Evolutionary conservation across 1,140 invertebrate genomes (phyloP).

Genomic region (Lepidostoma basale): DNA sequence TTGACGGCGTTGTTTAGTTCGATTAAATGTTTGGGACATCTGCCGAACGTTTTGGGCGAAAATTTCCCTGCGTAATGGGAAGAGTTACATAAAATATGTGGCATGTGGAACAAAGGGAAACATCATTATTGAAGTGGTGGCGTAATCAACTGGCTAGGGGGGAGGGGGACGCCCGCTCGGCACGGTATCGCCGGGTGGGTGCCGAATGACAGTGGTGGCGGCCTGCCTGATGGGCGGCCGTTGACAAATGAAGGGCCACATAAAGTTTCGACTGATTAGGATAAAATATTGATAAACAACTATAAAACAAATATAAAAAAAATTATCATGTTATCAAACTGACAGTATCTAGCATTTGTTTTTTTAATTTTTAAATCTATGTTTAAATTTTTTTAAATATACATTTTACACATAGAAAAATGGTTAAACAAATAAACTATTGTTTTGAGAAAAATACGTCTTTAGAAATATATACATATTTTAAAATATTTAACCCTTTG

Average conservation of each 20-base stretch:
- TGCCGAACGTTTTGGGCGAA: neutral
- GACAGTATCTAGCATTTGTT: too few species aligned
- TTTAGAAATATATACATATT: too few species aligned
- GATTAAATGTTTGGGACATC: conserved; percentile 26
- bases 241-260: conserved; percentile 16
- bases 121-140: conserved; percentile 32
- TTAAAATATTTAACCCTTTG: too few species aligned
- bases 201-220: neutral
- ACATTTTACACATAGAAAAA: too few species aligned
- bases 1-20: conserved; percentile 19
- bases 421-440: too few species aligned
- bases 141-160: conserved; percentile 10
- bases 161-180: neutral
- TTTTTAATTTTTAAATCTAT: too few species aligned
- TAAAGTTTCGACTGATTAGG: too few species aligned
- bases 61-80: conserved; percentile 23
- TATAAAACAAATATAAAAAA: too few species aligned
- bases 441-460: too few species aligned
- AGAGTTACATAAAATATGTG: conserved; percentile 36
- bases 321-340: too few species aligned
- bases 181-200: neutral
- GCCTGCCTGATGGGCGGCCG: neutral
- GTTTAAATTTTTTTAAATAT: too few species aligned
- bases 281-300: too few species aligned
- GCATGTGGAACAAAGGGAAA: conserved; percentile 35